Evolutionary conservation across 37 sponge, comb jelly and placozoan species (phyloP), one percentile per base, ranked within the genome.

Genomic region (Aplysina aerophoba): DNA sequence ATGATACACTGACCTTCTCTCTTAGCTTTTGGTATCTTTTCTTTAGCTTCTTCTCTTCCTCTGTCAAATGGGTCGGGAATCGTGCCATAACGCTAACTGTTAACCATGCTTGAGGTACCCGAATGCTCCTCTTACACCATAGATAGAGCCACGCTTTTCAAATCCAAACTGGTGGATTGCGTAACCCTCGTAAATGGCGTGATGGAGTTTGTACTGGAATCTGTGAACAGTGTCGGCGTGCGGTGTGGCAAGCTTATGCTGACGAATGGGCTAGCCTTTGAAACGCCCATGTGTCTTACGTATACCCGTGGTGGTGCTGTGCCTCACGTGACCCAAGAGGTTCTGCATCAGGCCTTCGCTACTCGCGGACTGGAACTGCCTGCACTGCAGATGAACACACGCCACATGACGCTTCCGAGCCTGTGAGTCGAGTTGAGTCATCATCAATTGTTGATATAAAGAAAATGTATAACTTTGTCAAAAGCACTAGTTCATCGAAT

Each of bases 211-310:
- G 37, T 75, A 14, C 53, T 75, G 20, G 78, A 75, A 40, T 40
- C 78, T 40, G 78, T 75, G 20, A 75, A 36, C 37, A 75, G 53
- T 36, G 16, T 27, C 54, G 93, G 93, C 0, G 90, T 84, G 22
- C 81, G 90, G 31, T 24, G 84, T 22, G 90, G 90, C 33, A 86
- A 74, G 62, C 64, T 83, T 79, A 25, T 25, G 1, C 15, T 63
- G 64, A 39, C 0, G 25, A 66, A 24, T 38, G 69, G 66, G 24
- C 0, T 39, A 33, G 37, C 11, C 27, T 21, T 88, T 15, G 89
- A 90, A n/a, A 96, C 97, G 30, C 97, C 97, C 11, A 65, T 65
- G 44, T 88, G 88, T 40, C 79, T 94, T 21, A 38, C 89, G 22
- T 84, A 94, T 74, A 87, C 95, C 4, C 81, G 95, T 6, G 84